Evolutionary conservation across 2,797 vertebrate species (phyloP), one percentile per base, ranked within the genome.

Genomic region (Sciurus carolinensis): DNA sequence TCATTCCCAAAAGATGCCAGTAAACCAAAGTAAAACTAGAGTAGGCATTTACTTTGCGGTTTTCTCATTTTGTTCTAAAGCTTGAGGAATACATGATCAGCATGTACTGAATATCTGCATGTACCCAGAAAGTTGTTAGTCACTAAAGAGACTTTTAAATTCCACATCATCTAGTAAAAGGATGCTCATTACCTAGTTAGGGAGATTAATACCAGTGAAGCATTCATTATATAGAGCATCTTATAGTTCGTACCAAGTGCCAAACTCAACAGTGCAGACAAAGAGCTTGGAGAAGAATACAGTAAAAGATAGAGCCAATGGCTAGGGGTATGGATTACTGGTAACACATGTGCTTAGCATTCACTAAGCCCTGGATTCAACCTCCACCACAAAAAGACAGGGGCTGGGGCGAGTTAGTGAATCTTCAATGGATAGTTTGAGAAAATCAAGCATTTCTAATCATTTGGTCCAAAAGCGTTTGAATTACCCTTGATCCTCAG

Each of bases 111-210:
- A 86, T 72, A 47, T 20, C n/a, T 44, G 82, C 30, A 54, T 12
- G 42, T 77, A 47, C 22, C 87, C 71, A 79, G 52, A 79, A 94
- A 52, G 86, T 87, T 83, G 47, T 30, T 33, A 90, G 42, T 75
- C n/a, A 30, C 64, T 66, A 47, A 73, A 52, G 8, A 83, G 30
- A 66, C 20, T 50, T 64, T 71, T 47, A 76, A 92, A 82, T 90
- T 87, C 76, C 79, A 71, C 47, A 67, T n/a, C 42, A 79, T 44
- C n/a, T 33, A 85, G 50, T 87, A 90, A 83, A 87, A 92, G 44
- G 76, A 67, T 83, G n/a, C 13, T 90, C 50, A 87, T 87, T 54
- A 73, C 33, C 28, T 83, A 73, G 54, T 83, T 59, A 75, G 50
- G 59, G 52, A 91, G 47, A 87, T 28, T 92, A 59, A 76, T 12